phyloP scores from a whole-genome alignment of 2,888 invertebrate species.

The Campoplex nolae region DNA sequence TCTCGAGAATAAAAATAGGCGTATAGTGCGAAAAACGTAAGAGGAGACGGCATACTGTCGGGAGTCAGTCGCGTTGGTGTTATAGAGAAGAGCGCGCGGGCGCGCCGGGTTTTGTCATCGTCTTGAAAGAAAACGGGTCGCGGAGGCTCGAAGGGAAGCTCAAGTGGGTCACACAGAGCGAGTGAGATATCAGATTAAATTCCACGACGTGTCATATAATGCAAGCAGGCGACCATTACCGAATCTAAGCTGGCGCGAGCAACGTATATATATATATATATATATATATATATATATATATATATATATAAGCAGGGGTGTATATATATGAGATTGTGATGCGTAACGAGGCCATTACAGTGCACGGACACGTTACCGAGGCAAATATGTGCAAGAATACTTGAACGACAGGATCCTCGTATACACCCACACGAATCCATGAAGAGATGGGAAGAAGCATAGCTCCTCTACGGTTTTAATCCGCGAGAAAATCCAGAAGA shows the following conservation, averaged over 20 bases:
- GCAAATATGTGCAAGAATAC: constrained; percentile 2
- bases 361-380: not conserved
- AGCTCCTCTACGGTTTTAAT: not conserved
- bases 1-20: constrained; percentile 5
- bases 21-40: not conserved
- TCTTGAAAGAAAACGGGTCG: constrained; percentile 12
- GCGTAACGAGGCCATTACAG: constrained; percentile 70
- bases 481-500: not conserved
- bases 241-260: constrained; percentile 8
- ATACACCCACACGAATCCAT: not conserved
- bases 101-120: not conserved
- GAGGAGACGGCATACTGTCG: not conserved
- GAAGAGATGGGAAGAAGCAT: not conserved
- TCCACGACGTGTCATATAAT: constrained; percentile 66
- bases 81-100: not conserved
- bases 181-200: constrained; percentile 70
- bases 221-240: constrained; percentile 63
- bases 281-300: not conserved
- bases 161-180: constrained; percentile 68
- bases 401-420: not conserved
- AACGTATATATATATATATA: not conserved
- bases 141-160: not conserved
- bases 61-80: not conserved
- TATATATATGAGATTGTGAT: constrained; percentile 53
- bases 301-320: constrained; percentile 23